Evolutionary conservation across 2,113 vertebrate species (phyloP), one percentile per base, ranked within the genome.

Genomic region (Ranitomeya variabilis): DNA sequence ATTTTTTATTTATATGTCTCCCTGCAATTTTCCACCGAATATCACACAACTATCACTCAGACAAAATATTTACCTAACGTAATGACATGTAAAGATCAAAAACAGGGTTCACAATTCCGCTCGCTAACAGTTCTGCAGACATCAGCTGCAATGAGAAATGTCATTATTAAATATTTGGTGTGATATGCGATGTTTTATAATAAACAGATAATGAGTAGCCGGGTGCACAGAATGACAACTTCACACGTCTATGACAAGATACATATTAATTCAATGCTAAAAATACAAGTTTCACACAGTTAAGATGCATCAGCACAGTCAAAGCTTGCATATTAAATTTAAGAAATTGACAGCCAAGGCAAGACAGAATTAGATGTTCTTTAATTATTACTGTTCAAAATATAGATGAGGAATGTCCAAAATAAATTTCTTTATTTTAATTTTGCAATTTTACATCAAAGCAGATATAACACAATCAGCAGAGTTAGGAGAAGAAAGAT

Each of bases 261-360:
- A 60, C 73, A 62, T 78, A 60, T 78, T 86, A 77, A 77, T 78
- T 37, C 45, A 26, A 52, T 18, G 57, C 73, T 86, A 52, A 78
- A 86, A 76, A 86, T 86, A 86, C 45, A 18, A n/a, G 13, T 12
- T 64, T 23, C 59, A 78, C 59, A 52, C 18, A 15, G 15, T 26
- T 37, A 21, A 18, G 57, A 62, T 77, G 57, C 57, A 62, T n/a
- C 18, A 66, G n/a, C 9, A 26, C 71, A 57, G 18, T 31, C 71
- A 73, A 59, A 77, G 57, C 73, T 51, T 21, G 57, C 12, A 77
- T 37, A n/a, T 64, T 23, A 62, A 86, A 76, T 21, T 37, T 8
- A 45, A 73, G 21, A 76, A 59, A 86, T 60, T 86, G 55, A 62
- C 84, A 86, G 55, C 19, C 5, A 31, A 26, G 21, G 4, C 62